Evolutionary conservation across 53 echinoderm and acorn worm genomes (phyloP).

Genomic region (Crossaster papposus): DNA sequence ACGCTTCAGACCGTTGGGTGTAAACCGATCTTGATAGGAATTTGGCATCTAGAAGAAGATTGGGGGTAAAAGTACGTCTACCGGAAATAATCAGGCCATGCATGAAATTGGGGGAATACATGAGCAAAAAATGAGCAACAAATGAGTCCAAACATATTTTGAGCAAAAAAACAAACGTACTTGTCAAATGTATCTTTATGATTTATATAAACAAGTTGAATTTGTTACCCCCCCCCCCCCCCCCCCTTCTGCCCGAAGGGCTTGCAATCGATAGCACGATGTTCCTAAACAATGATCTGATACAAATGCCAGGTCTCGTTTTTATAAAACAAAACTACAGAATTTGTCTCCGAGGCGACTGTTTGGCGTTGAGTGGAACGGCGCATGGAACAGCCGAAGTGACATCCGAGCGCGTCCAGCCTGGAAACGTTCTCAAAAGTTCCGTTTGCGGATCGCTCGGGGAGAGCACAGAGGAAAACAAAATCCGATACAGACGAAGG

Average conservation of each 20-base stretch:
- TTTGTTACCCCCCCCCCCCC: too few relatives aligned
- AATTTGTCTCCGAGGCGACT: not conserved
- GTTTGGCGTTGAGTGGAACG: not conserved
- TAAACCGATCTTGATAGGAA: not conserved
- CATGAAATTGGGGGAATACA: not conserved
- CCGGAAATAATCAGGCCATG: not conserved
- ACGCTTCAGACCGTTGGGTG: not conserved
- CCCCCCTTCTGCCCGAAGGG: not conserved
- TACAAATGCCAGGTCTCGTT: too few relatives aligned
- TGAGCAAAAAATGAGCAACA: not conserved
- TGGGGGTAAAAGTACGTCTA: not conserved
- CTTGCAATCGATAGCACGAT: not conserved
- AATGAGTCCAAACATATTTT: too few relatives aligned
- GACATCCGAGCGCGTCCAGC: not conserved
- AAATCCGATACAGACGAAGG: not conserved
- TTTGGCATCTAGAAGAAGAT: not conserved
- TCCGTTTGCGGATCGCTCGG: conserved; percentile 3
- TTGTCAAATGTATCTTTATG: not conserved
- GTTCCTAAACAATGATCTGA: not conserved
- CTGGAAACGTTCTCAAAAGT: not conserved
- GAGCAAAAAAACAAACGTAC: too few relatives aligned
- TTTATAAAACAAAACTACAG: too few relatives aligned
- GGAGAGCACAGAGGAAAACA: not conserved
- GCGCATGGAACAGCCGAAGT: not conserved
- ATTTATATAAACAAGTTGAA: not conserved